Evolutionary conservation across 1,140 invertebrate genomes (phyloP), one percentile per base, ranked within the genome.

Genomic region (Diorhabda sublineata): DNA sequence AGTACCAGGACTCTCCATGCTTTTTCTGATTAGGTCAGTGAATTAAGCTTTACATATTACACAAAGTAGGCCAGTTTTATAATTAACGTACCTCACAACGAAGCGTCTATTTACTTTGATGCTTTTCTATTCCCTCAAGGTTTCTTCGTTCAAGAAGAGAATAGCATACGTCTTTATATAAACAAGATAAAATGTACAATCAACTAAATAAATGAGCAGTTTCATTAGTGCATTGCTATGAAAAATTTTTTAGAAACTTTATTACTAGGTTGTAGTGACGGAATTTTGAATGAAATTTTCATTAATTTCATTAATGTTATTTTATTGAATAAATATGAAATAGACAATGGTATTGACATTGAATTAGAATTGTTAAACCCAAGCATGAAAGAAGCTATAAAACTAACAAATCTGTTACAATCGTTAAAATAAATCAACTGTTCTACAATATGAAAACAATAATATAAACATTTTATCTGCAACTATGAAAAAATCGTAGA

Each of bases 1-100:
- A 52, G 6, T n/a, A 52, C n/a, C 47, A 52, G 47, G 47, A 6
- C 47, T n/a, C 47, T 6, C 6, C 47, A n/a, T 44, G 69, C 64
- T 70, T 70, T 70, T 70, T 70, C 69, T 66, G 69, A 70, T 70
- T 70, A 70, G 69, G 69, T 70, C 69, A 66, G 69, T 70, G 57
- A 70, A 70, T 70, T 70, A 44, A 66, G 64, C 69, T 70, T 70
- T 70, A 70, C 64, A 70, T 61, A 70, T 66, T 66, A 66, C 68
- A 56, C 64, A 65, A 61, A 66, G 60, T 61, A 61, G 64, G 52
- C 64, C 42, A 66, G 47, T 70, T 70, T 70, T 63, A 70, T 70
- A 70, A 70, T 70, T 70, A 66, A 60, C 58, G 58, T 11, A 45
- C 57, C 44, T 59, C 41, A 43, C 42, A 47, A 67, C 42, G n/a